These are phyloP conservation scores for Platyscapa corneri DNA, from an alignment of 1,140 invertebrate genomes.

Conservation along the genomic window DNA sequence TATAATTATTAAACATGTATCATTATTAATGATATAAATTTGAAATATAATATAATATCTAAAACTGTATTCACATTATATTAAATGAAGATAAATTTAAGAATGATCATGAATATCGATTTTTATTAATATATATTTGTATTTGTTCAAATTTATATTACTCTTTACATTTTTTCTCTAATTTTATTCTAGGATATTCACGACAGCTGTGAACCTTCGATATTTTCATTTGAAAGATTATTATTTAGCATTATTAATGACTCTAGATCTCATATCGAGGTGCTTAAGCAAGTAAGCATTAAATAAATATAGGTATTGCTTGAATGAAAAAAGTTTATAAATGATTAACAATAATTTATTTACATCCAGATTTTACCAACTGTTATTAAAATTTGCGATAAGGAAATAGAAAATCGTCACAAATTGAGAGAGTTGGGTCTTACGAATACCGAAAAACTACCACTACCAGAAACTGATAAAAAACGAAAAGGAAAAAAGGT, in stretches of 20 bases:
- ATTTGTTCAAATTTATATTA: conserved; percentile 30
- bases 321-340: neutral
- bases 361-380: conserved; percentile 72
- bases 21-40: no score
- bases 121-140: neutral
- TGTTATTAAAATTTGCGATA: conserved; percentile 73
- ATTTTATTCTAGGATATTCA: conserved; percentile 80
- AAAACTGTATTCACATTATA: no score
- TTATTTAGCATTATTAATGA: conserved; percentile 87
- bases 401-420: conserved; percentile 76
- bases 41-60: no score
- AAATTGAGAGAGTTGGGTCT: conserved; percentile 78
- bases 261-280: conserved; percentile 78
- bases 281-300: conserved; percentile 76
- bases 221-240: conserved; percentile 92
- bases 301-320: neutral
- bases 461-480: conserved; percentile 74
- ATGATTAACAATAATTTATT: conserved; percentile 43
- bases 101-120: no score
- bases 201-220: conserved; percentile 90
- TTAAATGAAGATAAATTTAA: no score
- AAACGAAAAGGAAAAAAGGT: conserved; percentile 75
- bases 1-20: no score
- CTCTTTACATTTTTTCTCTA: conserved; percentile 61
- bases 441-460: conserved; percentile 78